Evolutionary conservation across 2,113 vertebrate species (phyloP), one percentile per base, ranked within the genome.

Genomic region (Acrocephalus kingi): DNA sequence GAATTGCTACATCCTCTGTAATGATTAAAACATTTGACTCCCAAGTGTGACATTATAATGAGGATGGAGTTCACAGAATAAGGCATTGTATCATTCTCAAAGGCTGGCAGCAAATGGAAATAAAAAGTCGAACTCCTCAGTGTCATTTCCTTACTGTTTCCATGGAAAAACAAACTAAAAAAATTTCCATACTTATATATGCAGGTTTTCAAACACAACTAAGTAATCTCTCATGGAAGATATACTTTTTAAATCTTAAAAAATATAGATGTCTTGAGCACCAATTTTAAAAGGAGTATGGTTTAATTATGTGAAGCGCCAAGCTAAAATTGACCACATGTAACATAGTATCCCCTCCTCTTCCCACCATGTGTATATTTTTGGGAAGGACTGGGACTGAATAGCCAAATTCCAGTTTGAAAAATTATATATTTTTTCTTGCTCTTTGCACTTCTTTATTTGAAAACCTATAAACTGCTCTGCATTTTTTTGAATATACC

Each of bases 21-120:
- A 94, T 94, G 76, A 95, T 94, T 96, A 93, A 95, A 97, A 91
- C 80, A 84, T 87, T 96, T 95, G 76, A 95, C 76, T 97, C 88
- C 69, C 87, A 81, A 85, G 76, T 93, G 91, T 94, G 87, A 94
- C 77, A 82, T 66, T 94, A 54, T 94, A 95, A 91, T 92, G 73
- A 91, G 77, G 69, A 90, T 49, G 39, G 68, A 87, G 72, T 90
- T 96, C 81, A 30, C 52, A 84, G 74, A 90, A 58, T 49, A 87
- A 81, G 56, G 45, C 66, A 64, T 66, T 61, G 48, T 74, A 82
- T 87, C 35, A 64, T 82, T 88, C 83, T 87, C 80, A 84, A 68
- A 74, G 49, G 31, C 68, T 85, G 85, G 56, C 75, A 77, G 85
- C 35, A 93, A 80, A 67, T 59, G 48, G 48, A 88, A 94, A 55